These are phyloP conservation scores for Tragelaphus buxtoni DNA, from an alignment of 2,113 vertebrate genomes.

Conservation along the genomic window DNA sequence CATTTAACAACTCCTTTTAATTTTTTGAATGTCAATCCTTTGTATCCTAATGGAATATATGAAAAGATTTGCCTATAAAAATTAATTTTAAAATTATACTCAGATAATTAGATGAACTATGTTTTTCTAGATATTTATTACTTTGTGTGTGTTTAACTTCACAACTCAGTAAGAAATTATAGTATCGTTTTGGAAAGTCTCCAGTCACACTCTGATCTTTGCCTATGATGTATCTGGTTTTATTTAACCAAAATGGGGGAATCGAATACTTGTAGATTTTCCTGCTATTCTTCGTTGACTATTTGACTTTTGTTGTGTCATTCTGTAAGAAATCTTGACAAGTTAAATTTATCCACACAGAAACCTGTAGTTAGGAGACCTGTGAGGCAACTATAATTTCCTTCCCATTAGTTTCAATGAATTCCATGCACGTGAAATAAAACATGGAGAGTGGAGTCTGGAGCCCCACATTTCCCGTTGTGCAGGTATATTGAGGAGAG, in stretches of 20 bases:
- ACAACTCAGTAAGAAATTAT: slow-evolving; percentile 58
- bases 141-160: slow-evolving; percentile 44
- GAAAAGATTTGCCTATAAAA: neutral
- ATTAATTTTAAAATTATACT: neutral
- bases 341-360: slow-evolving; percentile 80
- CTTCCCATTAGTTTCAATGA: slow-evolving; percentile 81
- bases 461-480: slow-evolving; percentile 61
- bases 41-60: neutral
- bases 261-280: slow-evolving; percentile 73
- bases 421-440: slow-evolving; percentile 79
- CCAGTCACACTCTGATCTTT: slow-evolving; percentile 70
- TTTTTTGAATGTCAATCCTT: neutral
- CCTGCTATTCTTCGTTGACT: slow-evolving; percentile 70
- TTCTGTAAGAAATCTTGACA: slow-evolving; percentile 78
- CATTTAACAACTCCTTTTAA: neutral
- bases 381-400: slow-evolving; percentile 80
- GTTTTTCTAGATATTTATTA: slow-evolving; percentile 38
- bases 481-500: slow-evolving; percentile 69
- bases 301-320: slow-evolving; percentile 74
- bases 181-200: slow-evolving; percentile 71
- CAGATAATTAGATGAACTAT: neutral
- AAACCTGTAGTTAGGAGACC: slow-evolving; percentile 79
- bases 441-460: slow-evolving; percentile 66
- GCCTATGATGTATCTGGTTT: slow-evolving; percentile 77
- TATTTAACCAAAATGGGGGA: slow-evolving; percentile 78